Base-by-base conservation (phyloP, 2,113 vertebrate genomes). In the Prionailurus bengalensis region DNA sequence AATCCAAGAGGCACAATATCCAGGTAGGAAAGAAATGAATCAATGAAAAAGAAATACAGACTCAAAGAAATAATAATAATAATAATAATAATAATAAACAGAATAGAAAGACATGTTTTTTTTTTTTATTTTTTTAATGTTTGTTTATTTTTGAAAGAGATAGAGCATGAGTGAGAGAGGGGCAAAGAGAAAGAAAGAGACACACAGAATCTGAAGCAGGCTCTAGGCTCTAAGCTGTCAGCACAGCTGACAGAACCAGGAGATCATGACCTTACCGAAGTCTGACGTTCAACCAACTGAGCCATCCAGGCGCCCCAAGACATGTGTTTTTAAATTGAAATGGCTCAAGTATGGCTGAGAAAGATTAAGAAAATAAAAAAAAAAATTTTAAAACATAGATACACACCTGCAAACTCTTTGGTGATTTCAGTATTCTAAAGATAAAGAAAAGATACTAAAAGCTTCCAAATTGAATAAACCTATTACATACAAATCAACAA, bases 391-490 rank as follows among this genome's bases (percentile, higher is more conserved):
- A 53, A 39, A 90, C 13, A 55, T 3, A 91, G 42, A 53, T 7
- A 31, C 33, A 68, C 0, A 36, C 27, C 45, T 94, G 19, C 33
- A 79, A 66, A 84, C 31, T 45, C 83, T 16, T 33, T 53, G 82
- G 39, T 31, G 13, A 79, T n/a, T 83, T 95, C 87, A 89, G 78
- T 58, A 84, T 92, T 92, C 14, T 58, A 84, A 58, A 19, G 79
- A 53, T 29, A 83, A 65, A 65, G n/a, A 73, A 15, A 80, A 74
- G 17, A 66, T 21, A 14, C 27, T 39, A 48, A 58, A 84, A 66
- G 4, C 27, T 68, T 95, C 21, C 7, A 94, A 36, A 65, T 19
- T 71, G 16, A 84, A 53, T 39, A 88, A 73, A 48, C 17, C n/a
- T 93, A 87, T n/a, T 65, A 63, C 27, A 81, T 1, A 8, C 2